Evolutionary conservation across 37 sponge, comb jelly and placozoan genomes (phyloP).

Genomic region (Dysidea cf. avara): DNA sequence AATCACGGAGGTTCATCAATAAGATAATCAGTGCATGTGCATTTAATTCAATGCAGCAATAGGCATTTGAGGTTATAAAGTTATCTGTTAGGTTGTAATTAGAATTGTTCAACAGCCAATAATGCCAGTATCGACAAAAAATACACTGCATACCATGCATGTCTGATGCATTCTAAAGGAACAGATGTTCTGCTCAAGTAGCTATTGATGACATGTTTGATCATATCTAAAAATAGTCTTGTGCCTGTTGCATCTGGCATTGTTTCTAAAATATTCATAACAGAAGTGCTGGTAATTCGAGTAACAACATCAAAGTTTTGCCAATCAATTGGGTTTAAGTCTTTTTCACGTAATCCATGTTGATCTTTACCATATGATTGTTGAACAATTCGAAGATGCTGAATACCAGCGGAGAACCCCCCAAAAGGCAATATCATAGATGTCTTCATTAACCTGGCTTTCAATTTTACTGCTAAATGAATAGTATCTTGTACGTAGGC

Average conservation of each 20-base stretch:
- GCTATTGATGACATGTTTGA: constrained; percentile 30
- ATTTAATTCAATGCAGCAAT: no score
- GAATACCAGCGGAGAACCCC: constrained; percentile 34
- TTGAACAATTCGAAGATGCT: constrained; percentile 33
- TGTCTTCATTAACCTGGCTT: constrained; percentile 28
- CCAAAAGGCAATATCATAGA: constrained; percentile 47
- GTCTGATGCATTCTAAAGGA: constrained; percentile 20
- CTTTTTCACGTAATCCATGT: constrained; percentile 39
- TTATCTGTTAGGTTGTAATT: no score
- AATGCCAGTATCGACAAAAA: no score
- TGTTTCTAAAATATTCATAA: background rate
- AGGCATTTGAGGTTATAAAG: no score
- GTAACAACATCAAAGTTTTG: constrained; percentile 48
- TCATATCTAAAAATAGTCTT: constrained; percentile 7
- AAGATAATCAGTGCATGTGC: constrained; percentile 41
- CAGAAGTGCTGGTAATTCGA: constrained; percentile 3
- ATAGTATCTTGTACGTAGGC: constrained; percentile 53
- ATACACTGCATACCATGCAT: constrained; percentile 35
- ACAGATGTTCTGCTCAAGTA: constrained; percentile 26
- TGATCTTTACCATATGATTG: constrained; percentile 26
- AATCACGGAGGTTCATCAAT: background rate
- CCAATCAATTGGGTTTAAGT: constrained; percentile 25
- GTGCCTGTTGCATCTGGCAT: constrained; percentile 57
- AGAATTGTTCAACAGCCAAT: no score
- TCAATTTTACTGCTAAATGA: constrained; percentile 47